Evolutionary conservation across 2,888 invertebrate genomes (phyloP).

Genomic region (Linyphia triangularis): DNA sequence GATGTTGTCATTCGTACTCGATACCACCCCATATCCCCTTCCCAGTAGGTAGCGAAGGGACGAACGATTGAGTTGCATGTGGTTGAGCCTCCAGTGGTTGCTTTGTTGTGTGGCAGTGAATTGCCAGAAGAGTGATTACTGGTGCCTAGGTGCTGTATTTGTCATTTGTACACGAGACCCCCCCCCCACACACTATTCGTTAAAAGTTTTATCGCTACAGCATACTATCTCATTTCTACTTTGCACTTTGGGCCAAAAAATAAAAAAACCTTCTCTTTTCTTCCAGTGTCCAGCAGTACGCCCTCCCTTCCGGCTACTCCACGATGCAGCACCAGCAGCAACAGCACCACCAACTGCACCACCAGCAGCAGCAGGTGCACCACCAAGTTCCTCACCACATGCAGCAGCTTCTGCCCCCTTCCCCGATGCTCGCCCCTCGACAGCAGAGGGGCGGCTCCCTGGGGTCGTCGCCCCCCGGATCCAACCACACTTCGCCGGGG

Average conservation of each 20-base stretch:
- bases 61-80: no score
- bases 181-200: no score
- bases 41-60: no score
- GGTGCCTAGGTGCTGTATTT: no score
- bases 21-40: no score
- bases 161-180: no score
- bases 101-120: no score
- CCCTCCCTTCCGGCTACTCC: conserved; percentile 55
- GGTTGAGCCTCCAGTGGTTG: no score
- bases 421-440: conserved; percentile 43
- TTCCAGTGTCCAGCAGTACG: conserved; percentile 67
- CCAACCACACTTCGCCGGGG: conserved; percentile 81
- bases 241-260: neutral
- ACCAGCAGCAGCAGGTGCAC: conserved; percentile 29
- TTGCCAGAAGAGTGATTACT: no score
- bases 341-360: conserved; percentile 24
- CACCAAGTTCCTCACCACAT: conserved; percentile 43
- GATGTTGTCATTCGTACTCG: no score
- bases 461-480: conserved; percentile 77
- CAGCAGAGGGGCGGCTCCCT: conserved; percentile 61
- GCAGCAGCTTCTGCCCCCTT: conserved; percentile 54
- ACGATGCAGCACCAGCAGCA: conserved; percentile 26
- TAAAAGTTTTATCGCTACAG: no score
- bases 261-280: neutral
- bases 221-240: no score